Percentiles rank a stretch among this genome's conserved stretches.
phyloP scores from a whole-genome alignment of 30 jellyfish, hydroid and myxozoan genomes.

The Aurelia sp. region DNA sequence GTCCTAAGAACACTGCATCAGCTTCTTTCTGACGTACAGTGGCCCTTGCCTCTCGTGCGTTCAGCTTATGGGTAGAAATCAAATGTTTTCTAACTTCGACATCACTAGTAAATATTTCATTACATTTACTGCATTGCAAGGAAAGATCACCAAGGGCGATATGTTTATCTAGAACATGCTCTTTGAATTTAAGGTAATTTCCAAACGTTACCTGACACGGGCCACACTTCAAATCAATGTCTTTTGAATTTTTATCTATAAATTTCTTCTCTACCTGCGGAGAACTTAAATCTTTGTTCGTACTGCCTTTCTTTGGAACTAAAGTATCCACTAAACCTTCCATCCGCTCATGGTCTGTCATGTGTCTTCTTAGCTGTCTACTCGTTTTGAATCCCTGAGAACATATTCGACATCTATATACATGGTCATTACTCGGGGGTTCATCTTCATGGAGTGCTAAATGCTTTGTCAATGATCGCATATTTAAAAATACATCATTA shows the following conservation, averaged over 20 bases:
- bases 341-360: conserved; percentile 41
- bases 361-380: conserved; percentile 44
- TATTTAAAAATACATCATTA: conserved; percentile 71
- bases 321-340: conserved; percentile 5
- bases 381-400: conserved; percentile 64
- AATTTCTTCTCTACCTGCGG: not conserved
- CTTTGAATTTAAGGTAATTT: conserved; percentile 3
- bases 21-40: conserved; percentile 52
- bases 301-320: not conserved
- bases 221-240: conserved; percentile 17
- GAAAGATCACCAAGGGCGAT: conserved; percentile 63
- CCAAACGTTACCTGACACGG: conserved; percentile 34
- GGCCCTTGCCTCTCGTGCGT: conserved; percentile 52
- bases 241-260: not conserved
- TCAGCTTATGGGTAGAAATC: conserved; percentile 14
- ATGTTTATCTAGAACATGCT: conserved; percentile 63
- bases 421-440: conserved; percentile 5
- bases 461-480: conserved; percentile 87
- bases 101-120: conserved; percentile 32
- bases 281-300: not conserved
- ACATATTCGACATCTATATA: conserved; percentile 62
- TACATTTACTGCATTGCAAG: conserved; percentile 56
- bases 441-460: conserved; percentile 70
- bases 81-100: conserved; percentile 29
- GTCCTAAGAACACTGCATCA: conserved; percentile 38